phyloP scores from a whole-genome alignment of 2,797 vertebrate genomes.

The Channa striata region DNA sequence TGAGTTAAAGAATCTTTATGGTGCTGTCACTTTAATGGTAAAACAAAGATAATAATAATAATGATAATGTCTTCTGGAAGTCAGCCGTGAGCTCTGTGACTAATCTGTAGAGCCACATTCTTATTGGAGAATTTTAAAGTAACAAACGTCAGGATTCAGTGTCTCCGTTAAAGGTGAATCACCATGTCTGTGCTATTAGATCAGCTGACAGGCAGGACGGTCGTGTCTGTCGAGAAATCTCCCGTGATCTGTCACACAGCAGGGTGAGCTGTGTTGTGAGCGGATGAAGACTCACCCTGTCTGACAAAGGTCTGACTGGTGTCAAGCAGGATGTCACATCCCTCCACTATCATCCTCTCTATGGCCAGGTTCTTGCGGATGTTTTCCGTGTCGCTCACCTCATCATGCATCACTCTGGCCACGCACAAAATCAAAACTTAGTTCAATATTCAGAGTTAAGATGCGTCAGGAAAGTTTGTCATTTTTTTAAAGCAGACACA shows the following conservation, averaged over 20 bases:
- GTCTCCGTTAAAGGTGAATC: no score
- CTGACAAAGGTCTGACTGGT: slow-evolving; percentile 98
- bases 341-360: slow-evolving; percentile 98
- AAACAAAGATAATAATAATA: background rate
- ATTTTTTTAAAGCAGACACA: background rate
- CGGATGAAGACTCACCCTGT: slow-evolving; percentile 88
- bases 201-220: slow-evolving; percentile 4
- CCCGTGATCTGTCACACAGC: slow-evolving; percentile 10
- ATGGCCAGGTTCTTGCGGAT: slow-evolving; percentile 98
- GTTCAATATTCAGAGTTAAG: background rate
- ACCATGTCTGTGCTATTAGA: no score
- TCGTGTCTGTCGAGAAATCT: slow-evolving; percentile 2
- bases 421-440: slow-evolving; percentile 15
- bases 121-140: no score
- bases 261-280: background rate
- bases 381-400: slow-evolving; percentile 99
- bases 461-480: background rate
- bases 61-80: no score
- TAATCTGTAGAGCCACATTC: no score
- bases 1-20: background rate
- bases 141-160: no score
- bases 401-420: slow-evolving; percentile 96
- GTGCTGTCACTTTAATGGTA: background rate
- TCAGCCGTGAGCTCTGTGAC: no score
- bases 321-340: slow-evolving; percentile 97